A percentile compares a stretch with the other conserved stretches of the same genome.
Evolutionary conservation across 2,888 invertebrate genomes (phyloP).

Genomic region (Synanthedon andrenaeformis): DNA sequence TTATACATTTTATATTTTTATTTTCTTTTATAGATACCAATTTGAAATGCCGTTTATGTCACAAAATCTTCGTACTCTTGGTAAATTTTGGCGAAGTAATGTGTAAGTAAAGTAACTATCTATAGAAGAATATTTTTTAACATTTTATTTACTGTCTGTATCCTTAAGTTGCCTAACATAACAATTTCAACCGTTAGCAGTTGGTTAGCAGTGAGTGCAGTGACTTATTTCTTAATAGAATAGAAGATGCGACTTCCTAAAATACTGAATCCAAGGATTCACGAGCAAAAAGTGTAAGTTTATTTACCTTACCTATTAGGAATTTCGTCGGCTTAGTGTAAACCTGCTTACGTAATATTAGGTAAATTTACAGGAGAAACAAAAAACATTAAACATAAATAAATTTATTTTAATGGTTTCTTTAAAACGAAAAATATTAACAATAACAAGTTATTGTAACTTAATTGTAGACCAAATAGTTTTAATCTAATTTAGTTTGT

Average conservation of each 20-base stretch:
- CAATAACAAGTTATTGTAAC: too few relatives aligned
- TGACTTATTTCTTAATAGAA: background rate
- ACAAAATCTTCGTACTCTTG: slow-evolving; percentile 14
- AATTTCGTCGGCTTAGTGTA: background rate
- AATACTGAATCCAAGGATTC: slow-evolving; percentile 30
- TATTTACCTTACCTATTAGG: background rate
- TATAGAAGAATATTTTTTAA: background rate
- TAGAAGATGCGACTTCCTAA: slow-evolving; percentile 35
- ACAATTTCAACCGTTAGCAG: background rate
- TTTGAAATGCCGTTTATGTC: too few relatives aligned
- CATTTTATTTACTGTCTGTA: background rate
- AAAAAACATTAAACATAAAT: too few relatives aligned
- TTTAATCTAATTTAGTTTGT: too few relatives aligned
- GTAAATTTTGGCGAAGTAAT: slow-evolving; percentile 47
- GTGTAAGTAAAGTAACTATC: slow-evolving; percentile 48
- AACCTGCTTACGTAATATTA: too few relatives aligned
- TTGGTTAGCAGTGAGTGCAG: background rate
- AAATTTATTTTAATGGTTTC: too few relatives aligned
- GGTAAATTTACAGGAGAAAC: too few relatives aligned
- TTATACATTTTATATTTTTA: too few relatives aligned
- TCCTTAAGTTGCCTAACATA: too few relatives aligned
- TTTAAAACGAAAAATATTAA: too few relatives aligned
- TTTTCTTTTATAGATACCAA: too few relatives aligned
- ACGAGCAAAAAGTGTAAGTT: slow-evolving; percentile 39
- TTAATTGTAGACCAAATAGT: too few relatives aligned